Percentiles rank a stretch among this genome's conserved stretches.
Conservation (phyloP, 2,113 vertebrate genomes). For the Apaloderma vittatum region DNA sequence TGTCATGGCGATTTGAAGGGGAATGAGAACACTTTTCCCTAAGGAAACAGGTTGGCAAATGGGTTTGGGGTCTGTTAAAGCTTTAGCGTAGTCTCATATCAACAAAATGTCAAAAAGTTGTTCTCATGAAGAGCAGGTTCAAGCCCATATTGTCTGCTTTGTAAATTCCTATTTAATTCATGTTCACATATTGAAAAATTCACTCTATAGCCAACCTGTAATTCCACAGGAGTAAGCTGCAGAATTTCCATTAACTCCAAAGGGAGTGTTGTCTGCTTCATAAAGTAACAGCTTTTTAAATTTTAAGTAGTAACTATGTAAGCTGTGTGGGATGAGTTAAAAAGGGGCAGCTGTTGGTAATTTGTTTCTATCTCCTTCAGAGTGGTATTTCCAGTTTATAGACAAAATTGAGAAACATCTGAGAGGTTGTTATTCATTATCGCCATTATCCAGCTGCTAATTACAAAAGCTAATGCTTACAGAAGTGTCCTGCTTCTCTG, state of each 20-base stretch:
- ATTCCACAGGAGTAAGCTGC: not conserved
- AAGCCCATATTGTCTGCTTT: not conserved
- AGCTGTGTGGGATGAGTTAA: not conserved
- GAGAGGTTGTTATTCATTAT: not conserved
- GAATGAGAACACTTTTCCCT: slow-evolving; percentile 38
- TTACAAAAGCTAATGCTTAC: not conserved
- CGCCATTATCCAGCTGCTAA: not conserved
- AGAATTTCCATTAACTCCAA: not conserved
- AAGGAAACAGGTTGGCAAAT: slow-evolving; percentile 61
- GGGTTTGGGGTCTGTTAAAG: slow-evolving; percentile 21
- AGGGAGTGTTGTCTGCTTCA: not conserved
- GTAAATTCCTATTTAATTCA: not conserved
- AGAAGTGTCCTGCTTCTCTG: not conserved
- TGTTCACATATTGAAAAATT: not conserved
- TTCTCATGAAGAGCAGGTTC: not conserved
- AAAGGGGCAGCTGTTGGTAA: not conserved
- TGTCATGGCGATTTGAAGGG: slow-evolving; percentile 46
- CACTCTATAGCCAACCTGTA: not conserved
- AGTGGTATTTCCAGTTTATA: not conserved
- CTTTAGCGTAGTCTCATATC: not conserved
- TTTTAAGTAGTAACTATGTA: not conserved
- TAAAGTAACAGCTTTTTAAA: not conserved
- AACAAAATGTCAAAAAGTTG: slow-evolving; percentile 9
- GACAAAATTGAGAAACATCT: not conserved
- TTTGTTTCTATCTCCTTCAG: not conserved